Percentiles rank a stretch among this genome's conserved stretches.
These are phyloP conservation scores for Aphelinus atriplicis DNA, from an alignment of 1,140 invertebrate genomes.

Conservation along the genomic window DNA sequence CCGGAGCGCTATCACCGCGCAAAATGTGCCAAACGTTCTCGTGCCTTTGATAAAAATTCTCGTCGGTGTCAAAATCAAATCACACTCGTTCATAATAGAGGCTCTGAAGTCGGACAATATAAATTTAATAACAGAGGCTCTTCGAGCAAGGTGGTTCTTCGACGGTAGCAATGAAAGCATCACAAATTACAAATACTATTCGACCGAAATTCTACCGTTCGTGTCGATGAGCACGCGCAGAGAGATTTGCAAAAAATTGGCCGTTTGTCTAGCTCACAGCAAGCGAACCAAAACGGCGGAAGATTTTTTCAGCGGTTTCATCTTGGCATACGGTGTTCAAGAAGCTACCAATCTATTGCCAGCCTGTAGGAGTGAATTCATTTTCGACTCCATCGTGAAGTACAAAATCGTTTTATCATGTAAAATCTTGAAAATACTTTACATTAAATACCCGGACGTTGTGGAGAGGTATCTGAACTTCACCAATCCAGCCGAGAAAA, in stretches of 20 bases:
- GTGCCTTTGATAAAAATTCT: conserved; percentile 47
- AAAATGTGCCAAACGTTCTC: conserved; percentile 45
- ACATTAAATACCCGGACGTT: conserved; percentile 46
- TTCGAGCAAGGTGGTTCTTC: conserved; percentile 53
- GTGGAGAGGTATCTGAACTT: conserved; percentile 37
- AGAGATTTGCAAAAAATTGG: conserved; percentile 49
- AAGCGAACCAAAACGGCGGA: conserved; percentile 38
- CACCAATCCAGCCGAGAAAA: conserved; percentile 13
- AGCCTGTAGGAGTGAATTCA: conserved; percentile 48
- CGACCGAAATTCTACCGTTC: conserved; percentile 44
- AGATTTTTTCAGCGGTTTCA: conserved; percentile 46
- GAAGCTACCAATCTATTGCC: conserved; percentile 45
- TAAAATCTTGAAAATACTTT: conserved; percentile 42
- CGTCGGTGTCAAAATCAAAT: conserved; percentile 44
- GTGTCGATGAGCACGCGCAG: conserved; percentile 49
- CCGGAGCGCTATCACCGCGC: not conserved
- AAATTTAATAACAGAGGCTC: conserved; percentile 47
- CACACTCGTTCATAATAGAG: conserved; percentile 42
- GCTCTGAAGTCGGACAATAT: conserved; percentile 51
- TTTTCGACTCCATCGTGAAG: conserved; percentile 39
- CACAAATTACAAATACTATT: conserved; percentile 48
- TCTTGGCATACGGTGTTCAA: conserved; percentile 38
- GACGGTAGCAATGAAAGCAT: conserved; percentile 42
- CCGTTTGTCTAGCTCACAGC: conserved; percentile 26
- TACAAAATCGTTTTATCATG: conserved; percentile 39